phyloP scores from a whole-genome alignment of 1,140 invertebrate genomes.

The Parasteatoda tepidariorum region DNA sequence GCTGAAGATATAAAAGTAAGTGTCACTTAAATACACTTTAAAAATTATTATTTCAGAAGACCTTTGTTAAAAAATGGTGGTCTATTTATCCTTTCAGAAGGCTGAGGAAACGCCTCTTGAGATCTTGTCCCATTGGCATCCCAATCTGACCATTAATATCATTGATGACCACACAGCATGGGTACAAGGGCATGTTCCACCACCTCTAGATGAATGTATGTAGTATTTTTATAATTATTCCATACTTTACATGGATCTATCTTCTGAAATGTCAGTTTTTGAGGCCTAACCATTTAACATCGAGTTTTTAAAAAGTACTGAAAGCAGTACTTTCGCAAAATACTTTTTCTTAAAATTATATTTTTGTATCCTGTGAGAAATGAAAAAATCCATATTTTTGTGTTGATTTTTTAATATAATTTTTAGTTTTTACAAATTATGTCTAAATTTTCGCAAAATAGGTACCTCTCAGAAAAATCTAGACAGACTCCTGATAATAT shows the following conservation, averaged over 20 bases:
- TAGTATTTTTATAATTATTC: background rate
- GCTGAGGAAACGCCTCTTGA: constrained; percentile 72
- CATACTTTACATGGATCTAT: background rate
- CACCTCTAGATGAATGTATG: constrained; percentile 90
- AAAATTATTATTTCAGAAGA: background rate
- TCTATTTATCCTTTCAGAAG: constrained; percentile 39
- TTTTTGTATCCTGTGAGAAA: no score
- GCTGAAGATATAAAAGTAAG: constrained; percentile 72
- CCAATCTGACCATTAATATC: constrained; percentile 96
- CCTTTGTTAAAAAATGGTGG: background rate
- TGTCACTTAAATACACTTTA: background rate
- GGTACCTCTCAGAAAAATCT: no score
- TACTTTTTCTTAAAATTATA: no score
- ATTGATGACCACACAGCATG: constrained; percentile 95
- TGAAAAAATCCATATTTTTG: no score
- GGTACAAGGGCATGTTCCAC: constrained; percentile 84
- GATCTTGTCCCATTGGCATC: constrained; percentile 98
- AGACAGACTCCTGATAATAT: no score
- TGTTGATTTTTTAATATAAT: no score
- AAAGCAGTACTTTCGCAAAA: no score
- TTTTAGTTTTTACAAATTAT: no score
- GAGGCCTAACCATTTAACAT: no score
- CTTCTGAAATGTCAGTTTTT: no score
- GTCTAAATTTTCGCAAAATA: no score
- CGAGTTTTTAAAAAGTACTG: no score